phyloP scores from a whole-genome alignment of 2,888 invertebrate genomes.

The Lasius fuliginosus region DNA sequence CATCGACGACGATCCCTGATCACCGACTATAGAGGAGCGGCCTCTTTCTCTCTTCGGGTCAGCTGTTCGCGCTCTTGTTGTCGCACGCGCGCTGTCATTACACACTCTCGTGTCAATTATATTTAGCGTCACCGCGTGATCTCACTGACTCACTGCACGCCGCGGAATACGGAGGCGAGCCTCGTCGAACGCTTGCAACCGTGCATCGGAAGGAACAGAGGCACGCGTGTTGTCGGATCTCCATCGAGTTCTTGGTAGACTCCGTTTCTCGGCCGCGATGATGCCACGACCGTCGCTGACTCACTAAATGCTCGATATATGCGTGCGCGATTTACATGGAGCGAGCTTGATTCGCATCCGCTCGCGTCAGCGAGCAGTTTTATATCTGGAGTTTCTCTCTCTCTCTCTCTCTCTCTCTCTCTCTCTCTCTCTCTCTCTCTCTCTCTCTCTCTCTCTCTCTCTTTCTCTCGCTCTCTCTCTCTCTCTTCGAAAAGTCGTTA shows the following conservation, averaged over 20 bases:
- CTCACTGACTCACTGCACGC: constrained; percentile 65
- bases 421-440: background rate
- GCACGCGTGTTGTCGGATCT: constrained; percentile 52
- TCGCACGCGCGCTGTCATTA: constrained; percentile 32
- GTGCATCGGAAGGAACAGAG: constrained; percentile 56
- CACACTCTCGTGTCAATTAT: constrained; percentile 71
- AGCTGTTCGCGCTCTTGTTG: background rate
- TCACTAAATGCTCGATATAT: constrained; percentile 68
- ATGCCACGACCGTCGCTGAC: constrained; percentile 72
- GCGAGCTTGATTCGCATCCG: constrained; percentile 25
- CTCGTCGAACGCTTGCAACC: constrained; percentile 9
- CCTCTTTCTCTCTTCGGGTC: constrained; percentile 12
- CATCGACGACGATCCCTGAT: background rate
- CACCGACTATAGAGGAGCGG: background rate
- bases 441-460: background rate
- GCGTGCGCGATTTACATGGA: constrained; percentile 33
- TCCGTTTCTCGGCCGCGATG: constrained; percentile 50
- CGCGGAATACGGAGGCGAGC: constrained; percentile 30
- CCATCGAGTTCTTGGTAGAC: constrained; percentile 58
- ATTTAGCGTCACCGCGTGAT: constrained; percentile 72
- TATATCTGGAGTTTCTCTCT: background rate
- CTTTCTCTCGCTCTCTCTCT: background rate
- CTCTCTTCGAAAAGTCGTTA: background rate
- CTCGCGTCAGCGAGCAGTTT: constrained; percentile 1
- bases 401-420: background rate